A percentile compares a stretch with the other conserved stretches of the same genome.
Conservation (phyloP, 2,797 vertebrate species). For the Spheniscus humboldti region DNA sequence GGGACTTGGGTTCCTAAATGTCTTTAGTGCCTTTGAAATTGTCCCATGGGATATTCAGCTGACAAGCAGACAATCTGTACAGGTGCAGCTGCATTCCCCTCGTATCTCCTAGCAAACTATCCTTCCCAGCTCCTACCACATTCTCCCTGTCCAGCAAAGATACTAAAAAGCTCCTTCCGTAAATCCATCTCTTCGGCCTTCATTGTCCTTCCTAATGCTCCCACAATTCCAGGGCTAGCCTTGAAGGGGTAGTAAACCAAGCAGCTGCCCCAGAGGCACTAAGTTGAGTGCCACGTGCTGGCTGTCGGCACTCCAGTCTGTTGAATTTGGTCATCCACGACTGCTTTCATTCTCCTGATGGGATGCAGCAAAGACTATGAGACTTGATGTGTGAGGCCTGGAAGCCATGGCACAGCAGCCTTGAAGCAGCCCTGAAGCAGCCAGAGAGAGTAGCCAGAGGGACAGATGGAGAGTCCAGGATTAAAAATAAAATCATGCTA, state of each 20-base stretch:
- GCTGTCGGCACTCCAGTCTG: not conserved
- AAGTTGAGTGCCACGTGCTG: not conserved
- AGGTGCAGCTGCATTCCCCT: not conserved
- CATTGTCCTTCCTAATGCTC: not conserved
- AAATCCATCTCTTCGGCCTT: not conserved
- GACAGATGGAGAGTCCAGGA: slow-evolving; percentile 40
- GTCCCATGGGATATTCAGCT: not conserved
- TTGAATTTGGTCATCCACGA: not conserved
- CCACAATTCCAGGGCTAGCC: not conserved
- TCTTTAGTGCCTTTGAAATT: not conserved
- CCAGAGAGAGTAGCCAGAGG: slow-evolving; percentile 59
- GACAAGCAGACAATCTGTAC: not conserved
- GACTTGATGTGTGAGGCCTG: slow-evolving; percentile 15
- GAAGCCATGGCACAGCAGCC: slow-evolving; percentile 37
- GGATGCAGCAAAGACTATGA: slow-evolving; percentile 17
- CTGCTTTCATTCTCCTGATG: slow-evolving; percentile 33
- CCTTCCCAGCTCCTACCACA: not conserved
- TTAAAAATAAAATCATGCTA: slow-evolving; percentile 59
- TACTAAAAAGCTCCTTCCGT: not conserved
- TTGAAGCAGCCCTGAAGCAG: slow-evolving; percentile 56
- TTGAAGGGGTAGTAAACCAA: not conserved
- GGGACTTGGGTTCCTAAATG: not conserved
- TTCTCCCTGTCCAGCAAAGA: not conserved
- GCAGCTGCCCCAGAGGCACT: not conserved
- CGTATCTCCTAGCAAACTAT: not conserved